Base-by-base conservation (phyloP, 2,888 invertebrate genomes). In the Dryobotodes eremita region DNA sequence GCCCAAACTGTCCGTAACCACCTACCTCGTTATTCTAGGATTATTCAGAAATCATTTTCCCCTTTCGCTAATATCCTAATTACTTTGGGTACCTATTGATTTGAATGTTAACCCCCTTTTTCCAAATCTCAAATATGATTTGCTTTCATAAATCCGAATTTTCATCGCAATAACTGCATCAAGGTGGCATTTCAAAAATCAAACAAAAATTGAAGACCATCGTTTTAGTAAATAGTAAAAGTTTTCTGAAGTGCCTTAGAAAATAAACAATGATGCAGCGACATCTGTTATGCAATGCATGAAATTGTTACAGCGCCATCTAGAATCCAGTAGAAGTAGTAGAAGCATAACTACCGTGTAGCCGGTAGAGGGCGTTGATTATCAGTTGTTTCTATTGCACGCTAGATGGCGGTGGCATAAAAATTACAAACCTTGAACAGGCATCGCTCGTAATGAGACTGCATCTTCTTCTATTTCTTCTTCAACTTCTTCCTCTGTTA, bases 401-500 rank as follows among this genome's bases (percentile, higher is more conserved):
- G 70, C 86, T 89, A 95, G 95, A 93, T 94, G 93, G 92, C 93
- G 89, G 66, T 87, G 8, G 11, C 42, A 17, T 59, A 50, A 53
- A 71, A 66, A 48, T 31, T 57, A 85, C 97, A 95, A 90, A 98
- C 98, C 98, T 97, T 96, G 95, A 66, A 86, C 97, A 92, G 97
- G 97, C 89, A 98, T 96, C 82, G 98, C 98, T 87, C 98, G 96
- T 78, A 98, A 94, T 23, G 98, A 98, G n/a, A 97, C 97, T 0
- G 98, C 97, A 90, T 97, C 97, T 89, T 97, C 97, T 78, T 97
- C 97, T 79, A 97, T 96, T 81, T 97, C 97, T 78, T 97, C 97
- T 81, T 97, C 97, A 55, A 97, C 97, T 88, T 98, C 98, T 93
- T 98, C 98, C 90, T 98, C 98, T 71, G 98, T 97, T 83, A 98